A percentile compares a stretch with the other conserved stretches of the same genome.
Conservation (phyloP, 2,888 invertebrate genomes). For the Xestia c-nigrum region DNA sequence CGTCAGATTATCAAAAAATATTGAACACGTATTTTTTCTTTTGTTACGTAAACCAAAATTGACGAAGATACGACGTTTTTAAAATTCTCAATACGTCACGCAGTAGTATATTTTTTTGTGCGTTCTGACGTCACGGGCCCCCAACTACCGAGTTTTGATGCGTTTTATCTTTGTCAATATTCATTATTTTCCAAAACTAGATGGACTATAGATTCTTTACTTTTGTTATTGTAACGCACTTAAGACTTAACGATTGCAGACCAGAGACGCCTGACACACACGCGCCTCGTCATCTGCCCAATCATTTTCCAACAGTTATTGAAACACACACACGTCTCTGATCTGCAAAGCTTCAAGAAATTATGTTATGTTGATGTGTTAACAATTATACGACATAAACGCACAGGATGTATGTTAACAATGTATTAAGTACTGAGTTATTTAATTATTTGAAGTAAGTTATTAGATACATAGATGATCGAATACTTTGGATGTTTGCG, state of each 20-base stretch:
- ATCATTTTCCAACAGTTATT: background rate
- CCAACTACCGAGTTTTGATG: too few species aligned
- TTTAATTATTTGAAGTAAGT: constrained; percentile 32
- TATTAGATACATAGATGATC: constrained; percentile 30
- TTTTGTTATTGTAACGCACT: constrained; percentile 9
- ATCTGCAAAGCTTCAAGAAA: background rate
- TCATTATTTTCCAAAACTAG: too few species aligned
- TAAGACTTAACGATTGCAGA: background rate
- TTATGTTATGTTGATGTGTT: constrained; percentile 11
- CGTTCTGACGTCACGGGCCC: too few species aligned
- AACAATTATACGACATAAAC: constrained; percentile 7
- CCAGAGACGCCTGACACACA: background rate
- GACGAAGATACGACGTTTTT: too few species aligned
- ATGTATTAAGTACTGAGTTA: constrained; percentile 34
- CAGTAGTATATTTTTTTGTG: too few species aligned
- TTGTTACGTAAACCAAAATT: too few species aligned
- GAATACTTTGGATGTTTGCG: constrained; percentile 37
- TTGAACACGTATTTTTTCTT: too few species aligned
- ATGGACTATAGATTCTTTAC: background rate
- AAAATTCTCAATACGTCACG: too few species aligned
- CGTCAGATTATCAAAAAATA: too few species aligned
- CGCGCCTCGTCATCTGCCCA: background rate
- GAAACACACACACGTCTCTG: background rate
- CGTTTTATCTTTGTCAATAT: too few species aligned
- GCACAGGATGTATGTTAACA: constrained; percentile 32